A percentile compares a stretch with the other conserved stretches of the same genome.
Evolutionary conservation across 2,888 invertebrate genomes (phyloP).

Genomic region (Lasioglossum calceatum): DNA sequence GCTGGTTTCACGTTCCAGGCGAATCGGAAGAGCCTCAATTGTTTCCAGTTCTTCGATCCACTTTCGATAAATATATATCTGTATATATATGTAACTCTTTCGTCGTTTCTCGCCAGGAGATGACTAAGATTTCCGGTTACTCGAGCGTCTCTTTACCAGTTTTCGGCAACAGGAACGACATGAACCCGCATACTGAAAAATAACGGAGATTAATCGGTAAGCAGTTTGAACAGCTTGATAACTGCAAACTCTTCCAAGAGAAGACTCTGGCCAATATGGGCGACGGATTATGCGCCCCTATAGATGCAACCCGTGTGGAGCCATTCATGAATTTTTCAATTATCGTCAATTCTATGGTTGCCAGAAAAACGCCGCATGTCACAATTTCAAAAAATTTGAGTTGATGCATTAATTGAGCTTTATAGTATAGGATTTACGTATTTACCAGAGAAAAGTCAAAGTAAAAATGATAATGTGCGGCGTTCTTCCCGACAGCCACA

Average conservation of each 20-base stretch:
- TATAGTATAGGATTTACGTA: too few relatives aligned
- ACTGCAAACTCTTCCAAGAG: not conserved
- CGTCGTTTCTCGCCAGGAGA: slow-evolving; percentile 18
- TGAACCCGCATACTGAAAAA: slow-evolving; percentile 89
- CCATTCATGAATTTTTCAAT: not conserved
- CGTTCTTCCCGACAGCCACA: too few relatives aligned
- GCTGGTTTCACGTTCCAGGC: not conserved
- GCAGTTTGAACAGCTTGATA: not conserved
- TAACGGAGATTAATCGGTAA: not conserved
- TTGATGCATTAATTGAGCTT: too few relatives aligned
- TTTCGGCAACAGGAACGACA: slow-evolving; percentile 91
- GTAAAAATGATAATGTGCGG: too few relatives aligned
- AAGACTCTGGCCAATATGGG: not conserved
- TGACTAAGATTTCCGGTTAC: slow-evolving; percentile 24
- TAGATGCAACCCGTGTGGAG: not conserved
- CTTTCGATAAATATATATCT: not conserved
- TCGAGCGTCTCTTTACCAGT: slow-evolving; percentile 89
- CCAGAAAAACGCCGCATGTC: too few relatives aligned
- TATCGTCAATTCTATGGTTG: not conserved
- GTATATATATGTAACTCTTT: not conserved
- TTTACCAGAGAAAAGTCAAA: too few relatives aligned
- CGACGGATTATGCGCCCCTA: not conserved
- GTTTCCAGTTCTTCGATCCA: slow-evolving; percentile 1
- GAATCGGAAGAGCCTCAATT: not conserved
- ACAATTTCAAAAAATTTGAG: too few relatives aligned